These are phyloP conservation scores for Dryoscopus gambensis DNA, from an alignment of 2,113 vertebrate genomes.

Conservation along the genomic window DNA sequence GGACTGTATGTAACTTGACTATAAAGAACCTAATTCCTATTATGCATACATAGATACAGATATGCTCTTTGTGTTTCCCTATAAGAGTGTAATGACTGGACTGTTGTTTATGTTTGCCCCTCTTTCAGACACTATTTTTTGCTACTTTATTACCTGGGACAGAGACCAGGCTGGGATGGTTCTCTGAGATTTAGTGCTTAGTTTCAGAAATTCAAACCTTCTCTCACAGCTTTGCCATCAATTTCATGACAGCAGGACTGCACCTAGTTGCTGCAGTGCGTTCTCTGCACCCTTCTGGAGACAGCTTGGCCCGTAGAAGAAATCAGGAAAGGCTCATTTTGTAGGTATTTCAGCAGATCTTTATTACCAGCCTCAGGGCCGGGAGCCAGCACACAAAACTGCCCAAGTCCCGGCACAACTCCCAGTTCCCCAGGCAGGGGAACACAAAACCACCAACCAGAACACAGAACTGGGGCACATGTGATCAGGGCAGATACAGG, in stretches of 20 bases:
- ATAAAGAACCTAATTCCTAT: not conserved
- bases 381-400: no score
- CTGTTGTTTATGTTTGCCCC: not conserved
- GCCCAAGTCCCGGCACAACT: no score
- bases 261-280: no score
- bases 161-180: not conserved
- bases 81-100: not conserved
- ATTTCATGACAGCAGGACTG: not conserved
- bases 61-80: not conserved
- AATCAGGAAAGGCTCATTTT: no score
- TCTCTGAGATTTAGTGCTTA: not conserved
- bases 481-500: no score
- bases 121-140: not conserved
- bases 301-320: no score
- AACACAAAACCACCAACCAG: no score
- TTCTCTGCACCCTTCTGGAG: no score
- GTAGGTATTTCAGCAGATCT: no score
- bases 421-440: no score
- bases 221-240: not conserved
- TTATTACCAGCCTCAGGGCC: no score
- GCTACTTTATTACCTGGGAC: not conserved
- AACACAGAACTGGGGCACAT: no score
- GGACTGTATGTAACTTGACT: not conserved
- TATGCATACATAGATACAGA: not conserved
- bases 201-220: not conserved